These are phyloP conservation scores for Mus spicilegus DNA, from an alignment of 2,113 vertebrate genomes.

Conservation along the genomic window DNA sequence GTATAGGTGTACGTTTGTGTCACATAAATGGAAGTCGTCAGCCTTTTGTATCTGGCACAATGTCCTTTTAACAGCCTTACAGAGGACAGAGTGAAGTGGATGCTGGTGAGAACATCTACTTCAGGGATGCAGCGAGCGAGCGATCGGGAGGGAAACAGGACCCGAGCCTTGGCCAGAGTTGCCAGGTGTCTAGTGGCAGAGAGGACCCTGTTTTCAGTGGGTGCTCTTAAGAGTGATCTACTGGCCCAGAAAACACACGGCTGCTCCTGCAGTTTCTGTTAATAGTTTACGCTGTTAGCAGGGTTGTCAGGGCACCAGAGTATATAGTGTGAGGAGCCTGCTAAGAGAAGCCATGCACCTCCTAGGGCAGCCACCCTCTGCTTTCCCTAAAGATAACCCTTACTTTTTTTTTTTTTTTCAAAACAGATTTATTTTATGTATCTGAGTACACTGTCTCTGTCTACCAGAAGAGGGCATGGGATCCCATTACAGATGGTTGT, in stretches of 20 bases:
- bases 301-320: not conserved
- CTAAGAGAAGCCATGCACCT: not conserved
- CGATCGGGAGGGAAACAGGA: not conserved
- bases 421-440: too few species aligned
- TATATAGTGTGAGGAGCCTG: not conserved
- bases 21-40: not conserved
- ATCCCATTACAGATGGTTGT: too few species aligned
- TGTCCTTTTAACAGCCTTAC: slow-evolving; percentile 4
- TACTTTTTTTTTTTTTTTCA: too few species aligned
- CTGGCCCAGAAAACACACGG: not conserved
- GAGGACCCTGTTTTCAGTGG: not conserved
- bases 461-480: too few species aligned
- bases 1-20: not conserved
- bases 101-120: not conserved
- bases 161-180: not conserved
- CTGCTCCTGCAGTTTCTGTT: not conserved
- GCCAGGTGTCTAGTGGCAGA: fast-evolving
- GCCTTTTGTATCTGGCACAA: not conserved
- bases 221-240: not conserved
- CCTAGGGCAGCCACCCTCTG: not conserved
- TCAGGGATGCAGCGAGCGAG: not conserved
- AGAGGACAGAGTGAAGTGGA: not conserved
- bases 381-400: not conserved
- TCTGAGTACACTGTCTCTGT: too few species aligned
- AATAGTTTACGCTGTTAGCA: not conserved